Conservation (phyloP, 2,888 invertebrate species). For the Antheraea yamamai region DNA sequence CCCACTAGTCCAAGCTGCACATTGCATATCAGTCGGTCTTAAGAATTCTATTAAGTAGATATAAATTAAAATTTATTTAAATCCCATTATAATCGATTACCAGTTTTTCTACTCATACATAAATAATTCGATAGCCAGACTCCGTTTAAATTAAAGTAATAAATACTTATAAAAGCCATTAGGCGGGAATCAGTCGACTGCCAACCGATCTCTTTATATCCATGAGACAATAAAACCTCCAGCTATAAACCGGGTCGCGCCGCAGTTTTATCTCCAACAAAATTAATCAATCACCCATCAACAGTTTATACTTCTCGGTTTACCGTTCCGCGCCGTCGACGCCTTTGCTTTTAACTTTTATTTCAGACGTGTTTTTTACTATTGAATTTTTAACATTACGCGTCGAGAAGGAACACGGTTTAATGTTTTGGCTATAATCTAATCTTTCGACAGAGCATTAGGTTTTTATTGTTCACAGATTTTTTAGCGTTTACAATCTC, state of each 20-base stretch:
- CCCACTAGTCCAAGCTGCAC: too few species aligned
- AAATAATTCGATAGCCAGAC: conserved; percentile 15
- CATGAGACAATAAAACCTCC: conserved; percentile 62
- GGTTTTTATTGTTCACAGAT: not conserved
- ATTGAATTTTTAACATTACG: not conserved
- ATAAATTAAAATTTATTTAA: conserved; percentile 24
- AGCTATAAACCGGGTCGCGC: conserved; percentile 53
- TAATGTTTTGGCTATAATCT: not conserved
- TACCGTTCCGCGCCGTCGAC: conserved; percentile 36
- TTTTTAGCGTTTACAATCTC: too few species aligned
- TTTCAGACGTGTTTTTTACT: not conserved
- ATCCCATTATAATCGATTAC: conserved; percentile 24
- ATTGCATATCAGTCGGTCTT: not conserved
- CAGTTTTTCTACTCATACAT: not conserved
- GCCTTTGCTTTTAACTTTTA: not conserved
- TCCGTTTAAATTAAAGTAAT: conserved; percentile 43
- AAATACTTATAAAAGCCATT: conserved; percentile 48
- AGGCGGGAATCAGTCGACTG: conserved; percentile 37
- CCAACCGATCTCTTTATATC: conserved; percentile 46
- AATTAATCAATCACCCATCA: conserved; percentile 71
- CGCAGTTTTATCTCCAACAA: conserved; percentile 60
- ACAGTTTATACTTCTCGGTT: conserved; percentile 46
- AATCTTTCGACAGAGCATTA: not conserved
- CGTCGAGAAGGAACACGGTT: not conserved
- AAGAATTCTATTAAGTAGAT: not conserved